Percentiles rank a stretch among this genome's conserved stretches.
These are phyloP conservation scores for Drosophila kikkawai DNA, from an alignment of 1,140 invertebrate genomes.

Conservation along the genomic window DNA sequence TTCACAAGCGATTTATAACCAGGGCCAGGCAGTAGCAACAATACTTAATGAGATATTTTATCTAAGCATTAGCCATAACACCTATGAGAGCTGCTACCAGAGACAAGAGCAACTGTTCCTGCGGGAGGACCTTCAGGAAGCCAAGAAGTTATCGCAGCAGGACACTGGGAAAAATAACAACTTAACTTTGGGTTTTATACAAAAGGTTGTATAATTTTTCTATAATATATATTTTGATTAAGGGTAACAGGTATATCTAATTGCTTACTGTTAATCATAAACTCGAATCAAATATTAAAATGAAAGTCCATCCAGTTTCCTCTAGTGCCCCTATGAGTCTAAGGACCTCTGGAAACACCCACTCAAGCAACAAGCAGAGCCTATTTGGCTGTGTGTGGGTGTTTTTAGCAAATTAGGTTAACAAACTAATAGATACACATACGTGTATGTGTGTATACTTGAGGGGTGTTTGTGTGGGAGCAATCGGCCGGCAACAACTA, in stretches of 20 bases:
- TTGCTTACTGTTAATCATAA: too few species aligned
- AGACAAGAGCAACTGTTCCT: conserved; percentile 21
- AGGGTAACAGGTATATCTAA: too few species aligned
- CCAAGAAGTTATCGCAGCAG: conserved; percentile 67
- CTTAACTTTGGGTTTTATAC: not conserved
- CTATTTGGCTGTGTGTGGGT: conserved; percentile 23
- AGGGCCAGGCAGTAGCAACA: conserved; percentile 28
- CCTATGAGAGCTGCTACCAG: conserved; percentile 49
- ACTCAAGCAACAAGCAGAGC: conserved; percentile 38
- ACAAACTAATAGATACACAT: conserved; percentile 73
- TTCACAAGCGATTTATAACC: conserved; percentile 69
- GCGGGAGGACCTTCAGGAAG: conserved; percentile 35
- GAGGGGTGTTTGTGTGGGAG: conserved; percentile 14
- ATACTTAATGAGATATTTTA: conserved; percentile 78
- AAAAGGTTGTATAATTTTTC: not conserved
- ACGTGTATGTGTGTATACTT: conserved; percentile 9
- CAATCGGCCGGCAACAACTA: conserved; percentile 50
- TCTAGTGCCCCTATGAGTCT: not conserved
- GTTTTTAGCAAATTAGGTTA: conserved; percentile 79
- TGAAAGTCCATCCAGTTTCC: not conserved
- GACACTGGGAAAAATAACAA: conserved; percentile 1
- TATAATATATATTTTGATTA: not conserved
- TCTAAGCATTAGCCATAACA: conserved; percentile 73
- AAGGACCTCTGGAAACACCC: conserved; percentile 12
- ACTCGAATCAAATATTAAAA: too few species aligned